Evolutionary conservation across 2,888 invertebrate genomes (phyloP), one percentile per base, ranked within the genome.

Genomic region (Plusia festucae): DNA sequence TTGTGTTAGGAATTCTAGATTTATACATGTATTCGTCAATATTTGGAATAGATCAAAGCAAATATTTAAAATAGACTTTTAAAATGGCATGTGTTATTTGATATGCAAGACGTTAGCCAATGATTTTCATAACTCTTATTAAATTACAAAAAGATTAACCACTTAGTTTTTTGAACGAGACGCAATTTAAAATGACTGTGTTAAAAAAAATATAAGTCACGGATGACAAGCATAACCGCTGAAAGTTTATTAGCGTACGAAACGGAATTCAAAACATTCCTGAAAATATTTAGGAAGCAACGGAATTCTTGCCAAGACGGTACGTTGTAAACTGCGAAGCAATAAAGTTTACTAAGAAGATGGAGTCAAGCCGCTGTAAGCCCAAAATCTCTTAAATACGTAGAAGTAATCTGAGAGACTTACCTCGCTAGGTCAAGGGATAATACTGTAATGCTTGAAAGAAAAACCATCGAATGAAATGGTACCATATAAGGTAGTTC

Each of bases 331-430:
- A 73, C 66, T 78, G 63, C 73, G 67, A 82, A 84, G 83, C 85
- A 73, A 70, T 30, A 75, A 84, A 89, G 82, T 88, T 87, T 74
- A 73, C 79, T 88, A 85, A 89, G 86, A 85, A 73, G 85, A 75
- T 82, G 82, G 78, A 81, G 82, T 76, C 79, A 83, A 86, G 85
- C 85, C 82, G 73, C 65, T 77, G 72, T 90, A 88, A 90, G 86
- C 85, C 88, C 87, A 82, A 87, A 88, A 90, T 90, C 91, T 87
- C 83, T 85, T 86, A 88, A 85, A 81, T 84, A 81, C 78, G 71
- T 77, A 82, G 72, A 81, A 86, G 87, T 88, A 88, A 90, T 89
- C 88, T 86, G 79, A 70, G 71, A 76, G 82, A 79, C 79, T 85
- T 83, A 81, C 70, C 67, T 40, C 71, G 62, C 62, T 56, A 62